Percentiles rank a stretch among this genome's conserved stretches.
Conservation (phyloP, 2,113 vertebrate genomes). For the Bostrychus sinensis region DNA sequence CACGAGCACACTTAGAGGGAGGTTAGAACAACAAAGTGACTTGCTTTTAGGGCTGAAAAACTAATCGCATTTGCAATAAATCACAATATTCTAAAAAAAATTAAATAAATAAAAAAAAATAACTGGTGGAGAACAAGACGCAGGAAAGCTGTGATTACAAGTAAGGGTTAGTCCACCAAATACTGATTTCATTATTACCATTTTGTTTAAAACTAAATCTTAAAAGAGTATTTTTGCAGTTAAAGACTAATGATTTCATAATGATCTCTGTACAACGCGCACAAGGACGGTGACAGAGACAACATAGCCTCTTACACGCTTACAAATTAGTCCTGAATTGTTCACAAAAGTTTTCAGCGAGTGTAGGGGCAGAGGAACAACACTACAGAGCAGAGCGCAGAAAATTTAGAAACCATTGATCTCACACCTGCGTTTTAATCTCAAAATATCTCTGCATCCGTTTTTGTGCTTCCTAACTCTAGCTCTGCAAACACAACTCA, state of each 20-base stretch:
- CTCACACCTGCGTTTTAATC: conserved; percentile 18
- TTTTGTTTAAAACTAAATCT: too few species aligned
- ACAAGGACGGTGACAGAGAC: conserved; percentile 11
- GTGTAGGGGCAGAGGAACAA: conserved; percentile 7
- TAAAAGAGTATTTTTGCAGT: conserved; percentile 2
- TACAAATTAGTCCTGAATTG: conserved; percentile 11
- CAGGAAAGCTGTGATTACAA: too few species aligned
- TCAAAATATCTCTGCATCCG: conserved; percentile 57
- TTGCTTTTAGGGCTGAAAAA: background rate
- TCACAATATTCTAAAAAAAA: too few species aligned
- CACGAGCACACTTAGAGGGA: conserved; percentile 46
- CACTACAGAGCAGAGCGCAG: background rate
- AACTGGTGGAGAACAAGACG: too few species aligned
- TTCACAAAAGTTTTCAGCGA: conserved; percentile 15
- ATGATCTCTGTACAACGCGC: background rate
- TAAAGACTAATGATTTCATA: background rate
- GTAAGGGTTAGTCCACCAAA: too few species aligned
- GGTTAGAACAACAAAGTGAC: conserved; percentile 30
- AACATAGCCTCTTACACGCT: background rate
- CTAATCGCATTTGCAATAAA: too few species aligned
- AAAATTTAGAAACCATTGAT: conserved; percentile 17
- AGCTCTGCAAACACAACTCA: conserved; percentile 37
- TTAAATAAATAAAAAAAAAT: too few species aligned
- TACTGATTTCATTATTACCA: too few species aligned
- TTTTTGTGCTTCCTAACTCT: conserved; percentile 60